Conservation (phyloP, 1,140 invertebrate species). For the Tyrophagus putrescentiae region DNA sequence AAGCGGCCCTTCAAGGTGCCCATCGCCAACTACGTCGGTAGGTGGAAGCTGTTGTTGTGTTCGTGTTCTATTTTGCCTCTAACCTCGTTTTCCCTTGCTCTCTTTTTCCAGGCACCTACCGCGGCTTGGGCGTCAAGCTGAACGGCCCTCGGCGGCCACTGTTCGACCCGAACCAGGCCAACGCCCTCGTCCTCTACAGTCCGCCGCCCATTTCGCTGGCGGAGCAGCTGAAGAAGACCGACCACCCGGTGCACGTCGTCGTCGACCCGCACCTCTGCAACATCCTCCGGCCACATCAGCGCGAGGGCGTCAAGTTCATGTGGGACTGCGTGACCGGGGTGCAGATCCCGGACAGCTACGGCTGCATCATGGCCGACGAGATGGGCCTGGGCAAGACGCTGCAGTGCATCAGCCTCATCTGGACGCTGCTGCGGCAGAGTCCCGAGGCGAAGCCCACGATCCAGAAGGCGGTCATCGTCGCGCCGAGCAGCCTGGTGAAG, state of each 20-base stretch:
- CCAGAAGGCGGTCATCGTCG: slow-evolving; percentile 82
- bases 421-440: slow-evolving; percentile 79
- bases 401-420: slow-evolving; percentile 90
- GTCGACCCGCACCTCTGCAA: slow-evolving; percentile 45
- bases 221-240: slow-evolving; percentile 77
- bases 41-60: no score
- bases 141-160: slow-evolving; percentile 53
- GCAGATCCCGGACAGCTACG: slow-evolving; percentile 69
- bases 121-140: slow-evolving; percentile 56
- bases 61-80: neutral
- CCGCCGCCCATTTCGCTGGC: slow-evolving; percentile 58
- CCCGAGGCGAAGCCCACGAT: slow-evolving; percentile 59
- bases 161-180: slow-evolving; percentile 84
- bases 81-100: neutral
- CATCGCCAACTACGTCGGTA: slow-evolving; percentile 67
- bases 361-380: slow-evolving; percentile 98
- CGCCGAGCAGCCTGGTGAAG: slow-evolving; percentile 91
- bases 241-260: slow-evolving; percentile 56
- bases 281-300: slow-evolving; percentile 74
- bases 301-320: slow-evolving; percentile 99
- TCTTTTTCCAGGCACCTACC: slow-evolving; percentile 40
- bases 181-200: slow-evolving; percentile 73
- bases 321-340: slow-evolving; percentile 94
- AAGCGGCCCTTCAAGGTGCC: slow-evolving; percentile 87
- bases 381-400: slow-evolving; percentile 94